A percentile compares a stretch with the other conserved stretches of the same genome.
Evolutionary conservation across 2,797 vertebrate species (phyloP).

Genomic region (Nothura maculosa): DNA sequence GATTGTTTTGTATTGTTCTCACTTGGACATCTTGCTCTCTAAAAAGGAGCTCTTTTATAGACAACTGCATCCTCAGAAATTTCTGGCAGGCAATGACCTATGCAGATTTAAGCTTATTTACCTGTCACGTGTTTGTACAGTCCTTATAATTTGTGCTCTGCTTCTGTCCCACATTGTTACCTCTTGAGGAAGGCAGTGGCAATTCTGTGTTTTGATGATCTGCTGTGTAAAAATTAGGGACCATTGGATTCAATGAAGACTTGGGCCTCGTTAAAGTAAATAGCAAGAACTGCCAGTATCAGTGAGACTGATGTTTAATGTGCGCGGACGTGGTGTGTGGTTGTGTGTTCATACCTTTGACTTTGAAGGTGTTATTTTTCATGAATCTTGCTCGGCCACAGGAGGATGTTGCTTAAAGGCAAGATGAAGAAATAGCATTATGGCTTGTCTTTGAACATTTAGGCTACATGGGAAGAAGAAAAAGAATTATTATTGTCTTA

Average conservation of each 20-base stretch:
- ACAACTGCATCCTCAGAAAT: background rate
- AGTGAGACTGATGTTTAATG: background rate
- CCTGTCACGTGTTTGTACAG: background rate
- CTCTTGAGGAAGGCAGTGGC: background rate
- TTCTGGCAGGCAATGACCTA: background rate
- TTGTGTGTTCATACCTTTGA: background rate
- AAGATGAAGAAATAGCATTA: background rate
- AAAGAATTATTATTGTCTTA: background rate
- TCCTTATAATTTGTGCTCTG: background rate
- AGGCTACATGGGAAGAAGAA: background rate
- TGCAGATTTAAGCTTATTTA: background rate
- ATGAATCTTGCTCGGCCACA: background rate
- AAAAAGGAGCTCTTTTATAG: background rate
- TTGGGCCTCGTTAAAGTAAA: background rate
- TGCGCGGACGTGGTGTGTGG: background rate
- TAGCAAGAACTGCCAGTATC: background rate
- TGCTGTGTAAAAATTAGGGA: background rate
- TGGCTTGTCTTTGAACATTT: constrained; percentile 2
- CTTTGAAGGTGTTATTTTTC: background rate
- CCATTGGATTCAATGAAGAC: background rate
- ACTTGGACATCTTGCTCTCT: background rate
- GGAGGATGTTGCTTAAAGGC: background rate
- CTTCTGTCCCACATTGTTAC: background rate
- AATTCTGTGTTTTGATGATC: background rate
- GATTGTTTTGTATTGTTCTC: background rate